These are phyloP conservation scores for Drosophila parabipectinata DNA, from an alignment of 1,140 invertebrate genomes.

Conservation along the genomic window DNA sequence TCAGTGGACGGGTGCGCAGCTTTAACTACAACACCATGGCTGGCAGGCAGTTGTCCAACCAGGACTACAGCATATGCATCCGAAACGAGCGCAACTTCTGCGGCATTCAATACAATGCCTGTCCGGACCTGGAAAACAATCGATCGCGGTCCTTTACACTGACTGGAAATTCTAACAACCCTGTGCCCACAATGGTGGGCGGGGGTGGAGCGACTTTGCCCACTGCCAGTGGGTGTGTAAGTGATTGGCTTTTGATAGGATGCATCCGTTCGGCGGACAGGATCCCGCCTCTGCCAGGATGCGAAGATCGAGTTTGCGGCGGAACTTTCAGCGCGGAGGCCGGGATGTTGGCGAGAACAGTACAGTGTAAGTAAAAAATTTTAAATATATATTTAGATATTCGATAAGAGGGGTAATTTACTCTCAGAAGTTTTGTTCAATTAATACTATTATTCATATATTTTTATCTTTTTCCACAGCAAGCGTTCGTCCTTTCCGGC, in stretches of 20 bases:
- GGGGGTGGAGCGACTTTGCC: constrained; percentile 84
- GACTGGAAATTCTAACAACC: constrained; percentile 89
- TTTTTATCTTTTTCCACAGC: constrained; percentile 85
- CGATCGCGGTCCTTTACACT: constrained; percentile 88
- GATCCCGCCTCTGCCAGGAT: constrained; percentile 77
- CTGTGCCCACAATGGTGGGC: constrained; percentile 88
- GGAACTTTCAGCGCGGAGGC: constrained; percentile 85
- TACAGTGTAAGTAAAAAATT: constrained; percentile 84
- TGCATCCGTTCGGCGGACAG: constrained; percentile 86
- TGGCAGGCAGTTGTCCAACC: constrained; percentile 93
- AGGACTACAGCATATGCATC: constrained; percentile 94
- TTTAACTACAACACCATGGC: constrained; percentile 92
- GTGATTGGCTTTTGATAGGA: constrained; percentile 91
- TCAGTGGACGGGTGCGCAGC: constrained; percentile 91
- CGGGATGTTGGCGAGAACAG: constrained; percentile 82
- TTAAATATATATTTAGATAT: too few species aligned
- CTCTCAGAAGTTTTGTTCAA: background rate
- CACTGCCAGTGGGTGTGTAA: constrained; percentile 86
- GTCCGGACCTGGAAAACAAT: constrained; percentile 87
- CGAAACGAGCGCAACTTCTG: constrained; percentile 94
- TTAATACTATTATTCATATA: background rate
- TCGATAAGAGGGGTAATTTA: too few species aligned
- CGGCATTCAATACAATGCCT: constrained; percentile 92
- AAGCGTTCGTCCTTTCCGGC: constrained; percentile 90
- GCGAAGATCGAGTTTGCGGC: constrained; percentile 85